A percentile compares a stretch with the other conserved stretches of the same genome.
Conservation (phyloP, 2,888 invertebrate genomes). For the Thymelicus lineola region DNA sequence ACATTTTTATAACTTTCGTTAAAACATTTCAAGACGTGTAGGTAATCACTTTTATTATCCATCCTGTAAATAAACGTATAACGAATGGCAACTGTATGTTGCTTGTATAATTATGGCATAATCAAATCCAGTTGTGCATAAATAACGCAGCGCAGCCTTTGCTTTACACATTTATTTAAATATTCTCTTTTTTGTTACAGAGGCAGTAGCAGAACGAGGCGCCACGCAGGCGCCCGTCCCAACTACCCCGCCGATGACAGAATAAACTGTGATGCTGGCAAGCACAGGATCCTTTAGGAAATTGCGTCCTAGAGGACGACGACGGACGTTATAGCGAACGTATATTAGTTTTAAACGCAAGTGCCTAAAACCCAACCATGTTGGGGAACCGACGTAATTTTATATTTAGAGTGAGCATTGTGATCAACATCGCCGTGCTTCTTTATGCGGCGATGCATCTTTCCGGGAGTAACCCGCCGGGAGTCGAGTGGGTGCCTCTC, state of each 20-base stretch:
- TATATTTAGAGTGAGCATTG: slow-evolving; percentile 90
- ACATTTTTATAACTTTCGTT: no score
- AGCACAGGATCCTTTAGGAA: slow-evolving; percentile 79
- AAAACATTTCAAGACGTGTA: no score
- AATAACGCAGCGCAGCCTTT: neutral
- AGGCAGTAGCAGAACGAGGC: slow-evolving; percentile 59
- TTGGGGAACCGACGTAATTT: slow-evolving; percentile 86
- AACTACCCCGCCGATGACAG: slow-evolving; percentile 72
- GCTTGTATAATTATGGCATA: slow-evolving; percentile 11
- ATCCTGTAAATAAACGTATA: no score
- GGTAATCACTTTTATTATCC: no score
- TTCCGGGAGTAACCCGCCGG: slow-evolving; percentile 63
- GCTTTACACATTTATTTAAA: slow-evolving; percentile 14
- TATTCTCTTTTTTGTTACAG: slow-evolving; percentile 63
- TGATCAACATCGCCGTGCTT: slow-evolving; percentile 89
- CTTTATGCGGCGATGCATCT: slow-evolving; percentile 89
- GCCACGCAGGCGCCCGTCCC: slow-evolving; percentile 68
- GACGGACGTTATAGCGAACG: slow-evolving; percentile 75
- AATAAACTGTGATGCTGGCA: slow-evolving; percentile 84
- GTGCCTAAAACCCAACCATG: slow-evolving; percentile 76
- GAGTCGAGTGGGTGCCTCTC: slow-evolving; percentile 71
- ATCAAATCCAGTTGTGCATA: neutral
- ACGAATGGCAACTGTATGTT: neutral
- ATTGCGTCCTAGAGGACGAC: slow-evolving; percentile 84
- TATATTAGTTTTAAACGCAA: slow-evolving; percentile 69